Evolutionary conservation across 2,113 vertebrate genomes (phyloP).

Genomic region (Silurus glanis): DNA sequence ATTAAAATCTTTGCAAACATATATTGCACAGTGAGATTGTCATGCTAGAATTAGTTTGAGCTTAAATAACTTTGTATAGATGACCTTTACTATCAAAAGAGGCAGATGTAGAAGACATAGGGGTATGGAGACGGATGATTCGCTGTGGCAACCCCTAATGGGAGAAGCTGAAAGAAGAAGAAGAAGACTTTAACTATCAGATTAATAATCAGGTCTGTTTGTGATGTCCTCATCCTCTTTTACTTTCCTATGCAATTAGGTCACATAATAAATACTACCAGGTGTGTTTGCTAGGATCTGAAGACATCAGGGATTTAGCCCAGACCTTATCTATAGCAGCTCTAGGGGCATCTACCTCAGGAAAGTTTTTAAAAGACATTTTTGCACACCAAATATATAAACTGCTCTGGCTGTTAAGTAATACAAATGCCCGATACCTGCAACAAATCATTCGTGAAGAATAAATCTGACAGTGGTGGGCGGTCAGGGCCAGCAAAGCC

Average conservation of each 20-base stretch:
- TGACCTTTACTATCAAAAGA: not conserved
- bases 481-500: too few relatives aligned
- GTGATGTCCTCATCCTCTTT: not conserved
- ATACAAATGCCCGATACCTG: not conserved
- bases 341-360: not conserved
- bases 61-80: not conserved
- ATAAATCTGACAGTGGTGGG: not conserved
- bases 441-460: not conserved
- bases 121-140: too few relatives aligned
- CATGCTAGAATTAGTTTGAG: not conserved
- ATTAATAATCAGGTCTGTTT: too few relatives aligned
- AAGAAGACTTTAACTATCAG: too few relatives aligned
- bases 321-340: not conserved
- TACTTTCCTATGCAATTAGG: not conserved
- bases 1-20: not conserved
- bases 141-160: too few relatives aligned
- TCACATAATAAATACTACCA: not conserved
- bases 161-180: too few relatives aligned
- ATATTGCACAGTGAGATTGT: not conserved
- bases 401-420: too few relatives aligned
- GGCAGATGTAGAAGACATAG: too few relatives aligned
- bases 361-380: not conserved
- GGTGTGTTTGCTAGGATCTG: not conserved
- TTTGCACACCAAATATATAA: not conserved
- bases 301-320: not conserved